Evolutionary conservation across 2,797 vertebrate genomes (phyloP).

Genomic region (Sebastes oblongus): DNA sequence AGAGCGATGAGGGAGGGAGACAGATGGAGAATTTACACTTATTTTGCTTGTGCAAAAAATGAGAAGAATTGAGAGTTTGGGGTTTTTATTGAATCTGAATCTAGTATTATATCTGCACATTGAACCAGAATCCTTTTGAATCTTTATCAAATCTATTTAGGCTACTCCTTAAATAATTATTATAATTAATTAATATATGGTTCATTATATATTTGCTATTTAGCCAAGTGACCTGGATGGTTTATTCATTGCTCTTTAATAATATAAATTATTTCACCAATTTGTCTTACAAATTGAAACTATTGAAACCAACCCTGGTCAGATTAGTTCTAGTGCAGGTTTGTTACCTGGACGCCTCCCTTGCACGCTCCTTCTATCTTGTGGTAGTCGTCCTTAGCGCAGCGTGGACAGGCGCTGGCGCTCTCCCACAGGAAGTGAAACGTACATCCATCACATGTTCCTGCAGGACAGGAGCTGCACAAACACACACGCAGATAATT

Average conservation of each 20-base stretch:
- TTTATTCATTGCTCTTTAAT: neutral
- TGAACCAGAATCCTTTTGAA: neutral
- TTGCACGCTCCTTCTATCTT: conserved; percentile 94
- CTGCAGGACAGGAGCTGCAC: conserved; percentile 90
- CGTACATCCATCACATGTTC: conserved; percentile 94
- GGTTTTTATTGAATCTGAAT: neutral
- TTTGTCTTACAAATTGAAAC: neutral
- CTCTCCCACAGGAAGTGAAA: conserved; percentile 97
- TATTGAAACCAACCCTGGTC: neutral
- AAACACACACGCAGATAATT: neutral
- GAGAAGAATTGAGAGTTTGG: neutral
- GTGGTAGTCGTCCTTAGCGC: conserved; percentile 89
- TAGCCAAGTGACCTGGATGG: neutral
- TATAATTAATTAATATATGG: neutral
- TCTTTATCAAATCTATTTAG: neutral
- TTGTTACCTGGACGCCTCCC: conserved; percentile 87
- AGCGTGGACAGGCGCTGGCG: conserved; percentile 90
- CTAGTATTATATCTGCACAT: neutral
- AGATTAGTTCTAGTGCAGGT: neutral
- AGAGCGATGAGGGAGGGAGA: neutral
- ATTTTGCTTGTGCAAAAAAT: neutral
- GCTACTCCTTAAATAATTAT: neutral
- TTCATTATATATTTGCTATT: neutral
- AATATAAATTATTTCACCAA: neutral
- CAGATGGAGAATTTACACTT: neutral